Percentiles rank a stretch among this genome's conserved stretches.
These are phyloP conservation scores for Pampusana beccarii DNA, from an alignment of 2,113 vertebrate genomes.

Conservation along the genomic window DNA sequence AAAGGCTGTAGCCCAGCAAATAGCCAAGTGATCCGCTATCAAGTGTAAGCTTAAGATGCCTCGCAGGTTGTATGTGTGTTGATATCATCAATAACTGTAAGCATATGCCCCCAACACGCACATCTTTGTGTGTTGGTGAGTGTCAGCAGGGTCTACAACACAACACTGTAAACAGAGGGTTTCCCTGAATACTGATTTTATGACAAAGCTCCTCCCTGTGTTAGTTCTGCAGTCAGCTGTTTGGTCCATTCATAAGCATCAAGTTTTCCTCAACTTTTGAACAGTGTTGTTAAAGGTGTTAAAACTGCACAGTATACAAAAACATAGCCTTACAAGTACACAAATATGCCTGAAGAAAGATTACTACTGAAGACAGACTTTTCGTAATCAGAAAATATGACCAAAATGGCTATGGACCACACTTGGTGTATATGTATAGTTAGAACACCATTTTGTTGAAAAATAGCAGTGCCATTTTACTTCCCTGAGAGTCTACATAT, in stretches of 20 bases:
- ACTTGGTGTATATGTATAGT: background rate
- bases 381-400: background rate
- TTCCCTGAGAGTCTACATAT: background rate
- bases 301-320: background rate
- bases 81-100: background rate
- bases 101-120: accelerated
- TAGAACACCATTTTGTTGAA: background rate
- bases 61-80: background rate
- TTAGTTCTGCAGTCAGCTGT: background rate
- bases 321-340: background rate
- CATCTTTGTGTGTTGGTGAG: background rate
- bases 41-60: background rate
- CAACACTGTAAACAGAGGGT: background rate
- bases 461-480: background rate
- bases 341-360: background rate
- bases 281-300: background rate
- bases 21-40: background rate
- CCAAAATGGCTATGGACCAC: background rate
- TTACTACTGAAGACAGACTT: background rate
- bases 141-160: background rate
- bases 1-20: background rate
- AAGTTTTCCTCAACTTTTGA: background rate
- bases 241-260: background rate
- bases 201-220: background rate
- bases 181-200: background rate